Percentiles rank a stretch among this genome's conserved stretches.
These are phyloP conservation scores for Calyptommatus sinebrachiatus DNA, from an alignment of 2,113 vertebrate species.

Conservation along the genomic window DNA sequence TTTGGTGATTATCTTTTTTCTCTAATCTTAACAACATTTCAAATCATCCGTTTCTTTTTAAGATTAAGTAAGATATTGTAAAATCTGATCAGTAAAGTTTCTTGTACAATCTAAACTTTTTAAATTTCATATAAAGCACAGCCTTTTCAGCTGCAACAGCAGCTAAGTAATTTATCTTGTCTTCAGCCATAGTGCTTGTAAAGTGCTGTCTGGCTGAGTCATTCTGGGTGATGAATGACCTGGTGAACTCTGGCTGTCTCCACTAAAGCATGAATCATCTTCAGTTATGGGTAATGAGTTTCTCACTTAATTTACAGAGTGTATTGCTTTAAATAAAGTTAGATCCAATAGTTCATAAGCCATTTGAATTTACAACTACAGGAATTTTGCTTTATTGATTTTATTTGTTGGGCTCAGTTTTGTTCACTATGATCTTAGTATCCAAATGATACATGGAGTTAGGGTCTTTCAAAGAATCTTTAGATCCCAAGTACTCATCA, in stretches of 20 bases:
- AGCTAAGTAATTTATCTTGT: conserved; percentile 24
- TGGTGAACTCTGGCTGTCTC: conserved; percentile 11
- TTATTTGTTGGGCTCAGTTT: background rate
- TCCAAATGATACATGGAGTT: background rate
- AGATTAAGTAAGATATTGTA: background rate
- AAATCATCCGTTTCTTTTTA: background rate
- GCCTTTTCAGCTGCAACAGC: background rate
- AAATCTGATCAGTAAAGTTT: background rate
- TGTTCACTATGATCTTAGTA: background rate
- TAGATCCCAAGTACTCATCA: too few relatives aligned
- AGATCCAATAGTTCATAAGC: background rate
- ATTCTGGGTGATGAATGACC: conserved; percentile 16
- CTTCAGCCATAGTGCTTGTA: conserved; percentile 2
- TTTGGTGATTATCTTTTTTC: background rate
- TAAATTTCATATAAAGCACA: background rate
- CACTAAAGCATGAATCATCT: conserved; percentile 11
- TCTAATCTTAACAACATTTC: background rate
- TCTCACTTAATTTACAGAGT: background rate
- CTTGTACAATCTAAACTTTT: background rate
- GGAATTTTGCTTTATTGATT: background rate
- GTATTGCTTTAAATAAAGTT: background rate
- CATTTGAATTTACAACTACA: background rate
- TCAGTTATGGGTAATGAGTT: background rate
- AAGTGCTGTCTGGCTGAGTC: conserved; percentile 20
- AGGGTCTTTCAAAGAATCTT: too few relatives aligned